phyloP scores from a whole-genome alignment of 2,797 vertebrate genomes.

The Acanthopagrus latus region DNA sequence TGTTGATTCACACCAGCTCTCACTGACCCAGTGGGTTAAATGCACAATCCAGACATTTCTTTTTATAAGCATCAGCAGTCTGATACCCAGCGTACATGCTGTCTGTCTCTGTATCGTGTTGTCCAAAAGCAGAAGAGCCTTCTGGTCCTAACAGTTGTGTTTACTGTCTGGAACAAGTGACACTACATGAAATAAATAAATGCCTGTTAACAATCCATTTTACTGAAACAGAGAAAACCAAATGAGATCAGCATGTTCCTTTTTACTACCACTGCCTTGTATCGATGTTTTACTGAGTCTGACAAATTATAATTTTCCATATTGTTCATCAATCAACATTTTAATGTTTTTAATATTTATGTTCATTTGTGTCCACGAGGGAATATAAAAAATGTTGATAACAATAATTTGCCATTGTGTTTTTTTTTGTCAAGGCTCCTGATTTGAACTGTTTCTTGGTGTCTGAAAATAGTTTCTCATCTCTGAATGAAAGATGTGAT shows the following conservation, averaged over 20 bases:
- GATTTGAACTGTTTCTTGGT: not conserved
- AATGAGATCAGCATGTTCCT: constrained; percentile 72
- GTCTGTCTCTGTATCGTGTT: constrained; percentile 24
- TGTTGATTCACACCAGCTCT: no score
- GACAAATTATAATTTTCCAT: constrained; percentile 37
- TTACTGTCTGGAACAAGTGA: constrained; percentile 87
- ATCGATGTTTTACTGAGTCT: constrained; percentile 46
- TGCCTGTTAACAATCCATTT: not conserved
- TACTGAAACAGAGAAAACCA: constrained; percentile 4
- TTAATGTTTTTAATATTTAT: constrained; percentile 54
- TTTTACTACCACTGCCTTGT: constrained; percentile 26
- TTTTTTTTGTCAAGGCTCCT: no score
- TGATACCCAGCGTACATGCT: not conserved
- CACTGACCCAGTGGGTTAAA: not conserved
- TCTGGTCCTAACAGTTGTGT: constrained; percentile 60
- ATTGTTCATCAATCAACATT: constrained; percentile 35
- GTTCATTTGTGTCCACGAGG: constrained; percentile 45
- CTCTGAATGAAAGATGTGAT: no score
- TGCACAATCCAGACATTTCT: not conserved
- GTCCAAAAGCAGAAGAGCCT: constrained; percentile 10
- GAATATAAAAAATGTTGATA: constrained; percentile 31
- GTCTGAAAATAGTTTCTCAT: not conserved
- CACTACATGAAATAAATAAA: constrained; percentile 16
- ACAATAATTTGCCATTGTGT: no score
- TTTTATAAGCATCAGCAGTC: constrained; percentile 5